Evolutionary conservation across 2,888 invertebrate genomes (phyloP), one percentile per base, ranked within the genome.

Genomic region (Drosophila suboccidentalis): DNA sequence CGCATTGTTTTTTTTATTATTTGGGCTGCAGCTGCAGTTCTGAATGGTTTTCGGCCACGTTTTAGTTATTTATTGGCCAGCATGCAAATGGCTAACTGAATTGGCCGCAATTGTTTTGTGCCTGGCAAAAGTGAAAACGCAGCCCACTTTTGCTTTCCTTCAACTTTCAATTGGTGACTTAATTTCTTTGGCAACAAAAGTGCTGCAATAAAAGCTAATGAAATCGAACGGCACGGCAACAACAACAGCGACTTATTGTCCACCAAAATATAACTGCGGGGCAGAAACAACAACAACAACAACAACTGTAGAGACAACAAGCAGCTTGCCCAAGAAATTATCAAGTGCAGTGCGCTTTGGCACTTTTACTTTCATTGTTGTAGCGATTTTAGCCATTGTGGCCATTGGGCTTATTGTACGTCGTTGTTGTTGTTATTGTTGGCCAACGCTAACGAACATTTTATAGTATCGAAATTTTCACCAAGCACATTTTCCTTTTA

Each of bases 101-200:
- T 64, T 64, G 66, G 44, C 66, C 77, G 88, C 77, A 82, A 74
- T 82, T 87, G 76, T 36, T 49, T 29, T 49, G 32, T 47, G 44
- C 61, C 29, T 43, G 50, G 55, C 61, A 62, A 77, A 87, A 90
- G 90, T 88, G 85, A 90, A 90, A 88, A 87, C 81, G 19, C 44
- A 54, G 67, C 66, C 60, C 69, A 81, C 87, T 87, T 74, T 83
- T 87, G 81, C 83, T 78, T 89, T 89, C 71, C 71, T 79, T 76
- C 39, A 87, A 80, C 89, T 90, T 90, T 90, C 89, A 76, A 75
- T 87, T 79, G 80, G 87, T 82, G 84, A 89, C 90, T 90, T 89
- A 82, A 87, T 89, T 90, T 88, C 88, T 63, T 81, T 62, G 72
- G 65, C 72, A 74, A 80, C 71, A 80, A 76, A 82, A 78, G 71